Evolutionary conservation across 2,888 invertebrate species (phyloP), one percentile per base, ranked within the genome.

Genomic region (Scotopteryx bipunctaria): DNA sequence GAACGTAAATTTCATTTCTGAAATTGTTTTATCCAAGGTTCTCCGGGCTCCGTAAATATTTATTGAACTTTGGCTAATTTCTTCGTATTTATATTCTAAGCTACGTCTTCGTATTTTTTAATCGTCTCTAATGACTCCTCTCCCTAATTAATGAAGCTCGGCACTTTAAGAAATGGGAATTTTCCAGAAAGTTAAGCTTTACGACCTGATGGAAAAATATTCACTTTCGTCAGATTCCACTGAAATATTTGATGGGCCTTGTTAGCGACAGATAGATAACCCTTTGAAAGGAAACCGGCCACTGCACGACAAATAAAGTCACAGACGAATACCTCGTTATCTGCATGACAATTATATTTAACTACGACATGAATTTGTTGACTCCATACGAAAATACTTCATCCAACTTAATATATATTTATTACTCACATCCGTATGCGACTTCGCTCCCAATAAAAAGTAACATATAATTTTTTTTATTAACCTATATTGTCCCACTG

Each of bases 131-230:
- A 86, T 83, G 82, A 83, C 82, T 81, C 71, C 72, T 78, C 69
- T 61, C 70, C 71, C 74, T 85, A 85, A 88, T 87, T 86, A 85
- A 88, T 83, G 83, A 73, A 66, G 65, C 73, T 77, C 74, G 78
- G 76, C 78, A 73, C 69, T 75, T n/a, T 75, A 70, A 74, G 67
- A 72, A 81, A 80, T 78, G 73, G 71, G 69, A 71, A 73, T 72
- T 80, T 78, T 69, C 63, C 64, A 61, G 60, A 60, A 76, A 77
- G 75, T 70, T 69, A 69, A 58, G 56, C 67, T 64, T 75, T 61
- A 44, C 43, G 51, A 58, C 41, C 47, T 56, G 53, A 41, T 35
- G 50, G 29, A 48, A 41, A 51, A 53, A 45, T 42, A 55, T 49
- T 38, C 42, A 45, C 49, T 50, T n/a, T 32, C 31, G 53, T 57